Conservation (phyloP, 2,888 invertebrate species). For the Sturmia bella region DNA sequence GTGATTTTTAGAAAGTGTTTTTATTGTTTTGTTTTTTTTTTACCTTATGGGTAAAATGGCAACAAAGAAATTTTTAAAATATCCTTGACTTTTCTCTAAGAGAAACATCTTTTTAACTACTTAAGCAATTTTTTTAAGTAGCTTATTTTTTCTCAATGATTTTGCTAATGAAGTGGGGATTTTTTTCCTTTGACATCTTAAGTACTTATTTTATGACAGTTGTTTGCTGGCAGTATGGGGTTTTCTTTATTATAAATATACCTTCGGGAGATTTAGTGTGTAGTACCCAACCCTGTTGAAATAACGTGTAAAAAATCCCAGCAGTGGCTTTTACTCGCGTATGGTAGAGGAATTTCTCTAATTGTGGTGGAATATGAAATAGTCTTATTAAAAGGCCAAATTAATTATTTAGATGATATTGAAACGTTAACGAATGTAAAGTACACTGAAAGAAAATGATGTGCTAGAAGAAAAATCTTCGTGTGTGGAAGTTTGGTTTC, state of each 20-base stretch:
- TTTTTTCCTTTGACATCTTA: background rate
- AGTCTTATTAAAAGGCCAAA: constrained; percentile 38
- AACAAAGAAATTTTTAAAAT: background rate
- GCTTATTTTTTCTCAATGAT: constrained; percentile 11
- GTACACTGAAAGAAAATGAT: constrained; percentile 17
- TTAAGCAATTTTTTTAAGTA: background rate
- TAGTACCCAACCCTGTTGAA: constrained; percentile 44
- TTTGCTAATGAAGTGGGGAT: background rate
- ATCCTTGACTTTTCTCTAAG: constrained; percentile 15
- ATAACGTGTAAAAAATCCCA: background rate
- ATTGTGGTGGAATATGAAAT: constrained; percentile 14
- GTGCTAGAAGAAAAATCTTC: no score
- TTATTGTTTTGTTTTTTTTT: background rate
- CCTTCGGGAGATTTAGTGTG: constrained; percentile 46
- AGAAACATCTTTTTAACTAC: background rate
- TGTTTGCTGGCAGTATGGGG: background rate
- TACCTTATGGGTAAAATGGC: background rate
- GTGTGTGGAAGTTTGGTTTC: no score
- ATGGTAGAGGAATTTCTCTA: background rate
- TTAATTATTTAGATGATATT: constrained; percentile 28
- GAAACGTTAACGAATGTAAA: background rate
- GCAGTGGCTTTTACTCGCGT: background rate
- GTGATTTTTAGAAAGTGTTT: background rate
- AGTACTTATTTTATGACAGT: no score
- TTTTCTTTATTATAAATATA: constrained; percentile 34